These are phyloP conservation scores for Venustaconcha ellipsiformis DNA, from an alignment of 1,140 invertebrate species.

Conservation along the genomic window DNA sequence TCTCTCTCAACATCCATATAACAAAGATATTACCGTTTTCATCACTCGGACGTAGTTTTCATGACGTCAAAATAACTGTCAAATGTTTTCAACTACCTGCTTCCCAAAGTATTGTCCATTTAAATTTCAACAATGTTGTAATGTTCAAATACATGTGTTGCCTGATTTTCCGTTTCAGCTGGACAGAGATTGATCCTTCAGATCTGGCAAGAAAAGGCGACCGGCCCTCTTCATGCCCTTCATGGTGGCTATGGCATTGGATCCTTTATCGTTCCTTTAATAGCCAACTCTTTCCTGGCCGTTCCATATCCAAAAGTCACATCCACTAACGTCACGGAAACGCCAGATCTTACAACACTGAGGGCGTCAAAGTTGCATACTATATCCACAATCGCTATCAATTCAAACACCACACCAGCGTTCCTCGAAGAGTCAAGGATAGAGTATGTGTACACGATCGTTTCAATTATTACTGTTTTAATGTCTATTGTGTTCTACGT, in stretches of 20 bases:
- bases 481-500: constrained; percentile 37
- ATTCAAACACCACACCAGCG: constrained; percentile 10
- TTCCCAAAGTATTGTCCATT: too few relatives aligned
- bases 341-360: too few relatives aligned
- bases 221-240: constrained; percentile 44
- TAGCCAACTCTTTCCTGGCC: constrained; percentile 49
- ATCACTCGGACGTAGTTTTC: not conserved
- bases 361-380: too few relatives aligned
- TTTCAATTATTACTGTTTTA: constrained; percentile 23
- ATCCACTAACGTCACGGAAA: too few relatives aligned
- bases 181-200: constrained; percentile 44
- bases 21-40: too few relatives aligned
- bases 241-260: constrained; percentile 58
- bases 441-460: constrained; percentile 43
- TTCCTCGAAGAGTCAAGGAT: constrained; percentile 39
- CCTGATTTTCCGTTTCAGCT: constrained; percentile 34
- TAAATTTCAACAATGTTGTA: too few relatives aligned
- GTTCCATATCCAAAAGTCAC: not conserved
- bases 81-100: not conserved
- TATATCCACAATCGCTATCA: not conserved
- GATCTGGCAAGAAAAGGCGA: constrained; percentile 43
- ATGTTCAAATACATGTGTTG: too few relatives aligned
- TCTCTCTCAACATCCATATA: too few relatives aligned
- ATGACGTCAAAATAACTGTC: not conserved
- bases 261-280: constrained; percentile 50